Conservation (phyloP, 2,888 invertebrate genomes). For the Pheosia gnoma region DNA sequence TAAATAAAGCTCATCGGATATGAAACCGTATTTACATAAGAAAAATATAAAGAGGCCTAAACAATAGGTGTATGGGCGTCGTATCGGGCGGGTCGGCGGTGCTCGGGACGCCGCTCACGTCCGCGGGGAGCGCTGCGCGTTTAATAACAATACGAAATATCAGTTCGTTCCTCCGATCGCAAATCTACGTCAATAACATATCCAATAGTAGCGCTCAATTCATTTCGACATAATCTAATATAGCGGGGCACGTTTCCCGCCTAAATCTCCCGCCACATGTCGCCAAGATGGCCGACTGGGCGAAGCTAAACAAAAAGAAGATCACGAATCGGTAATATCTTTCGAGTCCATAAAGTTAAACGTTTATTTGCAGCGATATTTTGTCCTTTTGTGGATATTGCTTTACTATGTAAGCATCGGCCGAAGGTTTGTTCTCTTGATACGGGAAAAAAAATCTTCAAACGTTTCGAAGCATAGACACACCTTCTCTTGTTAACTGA, state of each 20-base stretch:
- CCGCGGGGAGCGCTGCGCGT: conserved; percentile 68
- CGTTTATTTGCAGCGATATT: conserved; percentile 84
- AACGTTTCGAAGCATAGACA: conserved; percentile 21
- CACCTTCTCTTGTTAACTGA: conserved; percentile 18
- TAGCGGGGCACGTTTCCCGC: conserved; percentile 82
- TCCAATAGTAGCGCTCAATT: conserved; percentile 83
- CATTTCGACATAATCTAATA: conserved; percentile 84
- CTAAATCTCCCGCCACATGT: conserved; percentile 84
- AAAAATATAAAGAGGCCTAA: conserved; percentile 84
- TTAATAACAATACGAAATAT: conserved; percentile 84
- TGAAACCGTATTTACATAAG: conserved; percentile 83
- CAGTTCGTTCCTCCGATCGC: conserved; percentile 84
- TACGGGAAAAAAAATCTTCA: conserved; percentile 36
- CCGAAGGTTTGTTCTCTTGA: conserved; percentile 40
- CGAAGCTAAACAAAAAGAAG: conserved; percentile 82
- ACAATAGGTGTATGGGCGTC: conserved; percentile 79
- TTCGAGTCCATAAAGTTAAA: conserved; percentile 84
- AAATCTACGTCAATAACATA: conserved; percentile 85
- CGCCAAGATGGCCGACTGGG: conserved; percentile 83
- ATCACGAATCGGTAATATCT: conserved; percentile 84
- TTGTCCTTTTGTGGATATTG: conserved; percentile 82
- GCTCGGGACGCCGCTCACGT: conserved; percentile 73
- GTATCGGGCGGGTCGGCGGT: conserved; percentile 59
- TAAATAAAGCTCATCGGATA: conserved; percentile 85
- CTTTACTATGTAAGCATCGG: conserved; percentile 67